These are phyloP conservation scores for Nipponia nippon DNA, from an alignment of 2,113 vertebrate species.

Conservation along the genomic window DNA sequence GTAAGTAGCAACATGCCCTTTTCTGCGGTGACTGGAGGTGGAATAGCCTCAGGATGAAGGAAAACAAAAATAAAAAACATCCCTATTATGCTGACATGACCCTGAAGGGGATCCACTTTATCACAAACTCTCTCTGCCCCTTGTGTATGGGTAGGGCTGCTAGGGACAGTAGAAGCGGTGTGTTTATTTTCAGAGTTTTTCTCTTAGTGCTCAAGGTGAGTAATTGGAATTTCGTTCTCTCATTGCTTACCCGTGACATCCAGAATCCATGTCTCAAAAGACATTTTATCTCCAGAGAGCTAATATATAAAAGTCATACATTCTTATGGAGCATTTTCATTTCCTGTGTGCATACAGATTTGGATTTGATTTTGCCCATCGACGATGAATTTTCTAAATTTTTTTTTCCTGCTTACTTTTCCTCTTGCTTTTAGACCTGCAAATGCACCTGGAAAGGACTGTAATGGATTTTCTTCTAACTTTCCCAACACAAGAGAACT, in stretches of 20 bases:
- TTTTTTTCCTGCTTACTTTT: neutral
- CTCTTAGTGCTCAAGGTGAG: neutral
- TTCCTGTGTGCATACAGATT: neutral
- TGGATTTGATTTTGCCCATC: neutral
- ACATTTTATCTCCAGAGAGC: neutral
- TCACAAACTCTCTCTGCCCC: neutral
- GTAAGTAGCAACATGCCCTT: neutral
- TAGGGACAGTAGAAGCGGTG: neutral
- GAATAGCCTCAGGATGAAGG: neutral
- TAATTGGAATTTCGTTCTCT: neutral
- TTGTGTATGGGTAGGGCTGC: neutral
- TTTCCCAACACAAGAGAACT: neutral
- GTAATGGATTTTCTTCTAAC: neutral
- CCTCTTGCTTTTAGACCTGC: neutral
- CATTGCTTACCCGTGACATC: neutral
- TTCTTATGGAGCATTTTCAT: neutral
- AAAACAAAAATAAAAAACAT: neutral
- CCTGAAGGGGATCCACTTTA: neutral
- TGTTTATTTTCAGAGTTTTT: neutral
- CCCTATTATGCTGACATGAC: neutral
- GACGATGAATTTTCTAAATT: neutral
- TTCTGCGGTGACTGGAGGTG: neutral
- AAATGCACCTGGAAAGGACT: neutral
- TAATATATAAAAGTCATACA: neutral
- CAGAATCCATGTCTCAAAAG: neutral